These are phyloP conservation scores for Gracilinanus agilis DNA, from an alignment of 2,113 vertebrate genomes.

Conservation along the genomic window DNA sequence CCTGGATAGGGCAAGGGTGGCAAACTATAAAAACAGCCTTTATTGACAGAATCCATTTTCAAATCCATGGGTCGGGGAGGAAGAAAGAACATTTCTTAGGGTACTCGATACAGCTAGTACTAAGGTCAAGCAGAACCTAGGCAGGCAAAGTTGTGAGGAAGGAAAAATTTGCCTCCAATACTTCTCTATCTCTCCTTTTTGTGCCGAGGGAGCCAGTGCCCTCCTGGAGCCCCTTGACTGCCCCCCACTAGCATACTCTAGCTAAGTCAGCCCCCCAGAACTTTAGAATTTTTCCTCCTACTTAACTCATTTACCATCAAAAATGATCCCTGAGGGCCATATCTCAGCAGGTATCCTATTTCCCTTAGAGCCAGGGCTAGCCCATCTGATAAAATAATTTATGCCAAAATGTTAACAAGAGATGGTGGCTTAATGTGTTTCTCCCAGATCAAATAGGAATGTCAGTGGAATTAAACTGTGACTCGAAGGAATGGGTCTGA, in stretches of 20 bases:
- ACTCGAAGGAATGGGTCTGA: not conserved
- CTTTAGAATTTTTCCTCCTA: not conserved
- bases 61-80: not conserved
- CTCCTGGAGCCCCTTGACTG: not conserved
- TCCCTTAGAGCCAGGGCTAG: not conserved
- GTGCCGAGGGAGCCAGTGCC: no score
- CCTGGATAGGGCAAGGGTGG: not conserved
- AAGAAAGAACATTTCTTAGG: conserved; percentile 1
- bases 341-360: not conserved
- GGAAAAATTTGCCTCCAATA: not conserved
- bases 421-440: not conserved
- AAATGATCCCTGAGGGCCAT: not conserved
- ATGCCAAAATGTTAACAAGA: not conserved
- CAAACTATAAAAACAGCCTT: conserved; percentile 43
- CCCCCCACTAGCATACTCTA: not conserved
- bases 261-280: not conserved
- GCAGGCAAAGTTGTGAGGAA: not conserved
- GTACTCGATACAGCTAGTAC: not conserved
- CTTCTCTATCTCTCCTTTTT: not conserved
- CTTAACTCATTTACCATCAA: not conserved
- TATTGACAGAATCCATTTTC: not conserved
- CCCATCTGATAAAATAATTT: not conserved
- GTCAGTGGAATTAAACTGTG: not conserved
- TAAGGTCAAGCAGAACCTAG: not conserved
- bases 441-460: not conserved